A percentile compares a stretch with the other conserved stretches of the same genome.
Evolutionary conservation across 2,888 invertebrate genomes (phyloP).

Genomic region (Ectropis crepuscularia): DNA sequence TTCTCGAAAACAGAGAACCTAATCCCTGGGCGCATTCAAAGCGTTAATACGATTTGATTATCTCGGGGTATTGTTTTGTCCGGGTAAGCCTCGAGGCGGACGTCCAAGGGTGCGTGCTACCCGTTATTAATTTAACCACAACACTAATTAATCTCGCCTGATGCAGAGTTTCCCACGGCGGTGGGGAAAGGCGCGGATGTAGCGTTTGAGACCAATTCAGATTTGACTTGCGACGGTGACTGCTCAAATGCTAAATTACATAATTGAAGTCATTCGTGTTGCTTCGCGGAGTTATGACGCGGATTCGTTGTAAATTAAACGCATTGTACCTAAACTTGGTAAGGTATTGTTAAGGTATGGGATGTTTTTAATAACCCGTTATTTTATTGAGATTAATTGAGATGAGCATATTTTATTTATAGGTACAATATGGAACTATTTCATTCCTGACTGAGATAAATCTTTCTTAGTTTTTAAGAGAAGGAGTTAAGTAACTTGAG

Average conservation of each 20-base stretch:
- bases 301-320: slow-evolving; percentile 25
- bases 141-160: slow-evolving; percentile 81
- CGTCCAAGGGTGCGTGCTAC: slow-evolving; percentile 64
- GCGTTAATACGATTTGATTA: slow-evolving; percentile 62
- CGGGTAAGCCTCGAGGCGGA: slow-evolving; percentile 42
- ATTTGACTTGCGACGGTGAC: slow-evolving; percentile 27
- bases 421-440: too few relatives aligned
- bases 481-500: too few relatives aligned
- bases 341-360: too few relatives aligned
- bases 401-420: too few relatives aligned
- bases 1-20: slow-evolving; percentile 40
- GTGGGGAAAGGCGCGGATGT: slow-evolving; percentile 48
- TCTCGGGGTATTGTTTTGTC: slow-evolving; percentile 52
- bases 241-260: slow-evolving; percentile 28
- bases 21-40: slow-evolving; percentile 51
- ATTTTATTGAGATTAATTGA: too few relatives aligned
- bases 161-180: slow-evolving; percentile 70
- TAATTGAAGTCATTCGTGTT: slow-evolving; percentile 26
- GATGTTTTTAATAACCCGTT: too few relatives aligned
- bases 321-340: slow-evolving; percentile 2
- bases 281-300: slow-evolving; percentile 20
- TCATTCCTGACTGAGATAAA: too few relatives aligned
- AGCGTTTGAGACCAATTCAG: slow-evolving; percentile 48
- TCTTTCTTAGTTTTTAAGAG: too few relatives aligned
- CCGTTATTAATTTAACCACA: slow-evolving; percentile 79